Evolutionary conservation across 2,113 vertebrate genomes (phyloP).

Genomic region (Actenoides hombroni): DNA sequence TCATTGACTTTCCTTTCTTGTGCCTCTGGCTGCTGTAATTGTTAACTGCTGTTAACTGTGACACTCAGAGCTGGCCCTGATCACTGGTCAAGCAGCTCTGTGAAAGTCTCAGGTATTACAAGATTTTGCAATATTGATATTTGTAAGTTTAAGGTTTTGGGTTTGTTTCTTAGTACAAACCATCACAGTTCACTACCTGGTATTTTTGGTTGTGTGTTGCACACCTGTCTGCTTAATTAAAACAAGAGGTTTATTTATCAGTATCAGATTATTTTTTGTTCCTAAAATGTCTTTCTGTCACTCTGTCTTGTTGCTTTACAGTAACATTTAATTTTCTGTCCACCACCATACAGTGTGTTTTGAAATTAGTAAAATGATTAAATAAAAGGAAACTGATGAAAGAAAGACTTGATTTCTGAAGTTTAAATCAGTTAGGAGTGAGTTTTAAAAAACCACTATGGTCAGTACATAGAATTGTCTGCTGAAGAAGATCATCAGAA

Average conservation of each 20-base stretch:
- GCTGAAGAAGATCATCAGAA: neutral
- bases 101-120: neutral
- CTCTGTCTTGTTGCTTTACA: neutral
- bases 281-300: neutral
- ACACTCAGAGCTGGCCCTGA: neutral
- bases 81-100: neutral
- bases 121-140: neutral
- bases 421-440: neutral
- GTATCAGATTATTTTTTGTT: neutral
- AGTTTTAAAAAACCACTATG: neutral
- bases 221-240: neutral
- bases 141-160: neutral
- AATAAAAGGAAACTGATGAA: neutral
- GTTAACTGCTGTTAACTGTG: neutral
- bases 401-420: neutral
- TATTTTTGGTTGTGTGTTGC: neutral
- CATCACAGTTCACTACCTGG: neutral
- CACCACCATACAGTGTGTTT: neutral
- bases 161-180: neutral
- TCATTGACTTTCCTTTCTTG: neutral
- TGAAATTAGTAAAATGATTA: neutral
- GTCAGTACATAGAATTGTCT: neutral
- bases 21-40: neutral
- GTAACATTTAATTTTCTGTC: neutral
- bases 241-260: neutral